Evolutionary conservation across 1,140 invertebrate genomes (phyloP).

Genomic region (Drusus annulatus): DNA sequence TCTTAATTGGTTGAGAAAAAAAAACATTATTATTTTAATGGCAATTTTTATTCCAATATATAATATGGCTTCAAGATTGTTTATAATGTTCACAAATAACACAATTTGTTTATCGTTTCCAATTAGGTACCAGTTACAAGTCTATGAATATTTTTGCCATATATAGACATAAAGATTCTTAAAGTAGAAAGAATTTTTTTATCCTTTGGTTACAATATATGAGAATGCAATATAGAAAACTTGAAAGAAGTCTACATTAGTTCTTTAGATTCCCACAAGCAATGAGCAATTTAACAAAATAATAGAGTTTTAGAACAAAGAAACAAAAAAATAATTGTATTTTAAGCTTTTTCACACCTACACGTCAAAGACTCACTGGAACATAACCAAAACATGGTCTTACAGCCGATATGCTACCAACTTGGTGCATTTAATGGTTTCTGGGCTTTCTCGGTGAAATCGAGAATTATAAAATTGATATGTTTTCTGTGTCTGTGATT

Average conservation of each 20-base stretch:
- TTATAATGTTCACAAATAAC: slow-evolving; percentile 29
- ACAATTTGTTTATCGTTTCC: slow-evolving; percentile 21
- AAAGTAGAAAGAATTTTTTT: slow-evolving; percentile 11
- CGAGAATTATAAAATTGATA: too few species aligned
- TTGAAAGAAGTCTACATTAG: slow-evolving; percentile 12
- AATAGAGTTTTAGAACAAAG: background rate
- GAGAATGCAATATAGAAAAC: slow-evolving; percentile 10
- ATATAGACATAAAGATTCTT: background rate
- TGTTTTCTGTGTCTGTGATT: too few species aligned
- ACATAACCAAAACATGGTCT: background rate
- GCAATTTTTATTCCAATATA: slow-evolving; percentile 37
- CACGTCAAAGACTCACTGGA: background rate
- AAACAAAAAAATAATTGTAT: background rate
- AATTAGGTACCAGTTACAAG: slow-evolving; percentile 24
- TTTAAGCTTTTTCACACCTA: background rate
- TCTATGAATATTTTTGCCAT: slow-evolving; percentile 26
- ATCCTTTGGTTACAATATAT: slow-evolving; percentile 18
- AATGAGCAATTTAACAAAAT: slow-evolving; percentile 17
- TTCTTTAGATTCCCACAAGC: slow-evolving; percentile 1
- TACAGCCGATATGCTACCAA: too few species aligned
- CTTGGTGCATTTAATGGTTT: too few species aligned
- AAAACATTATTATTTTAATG: slow-evolving; percentile 14
- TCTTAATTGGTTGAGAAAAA: background rate
- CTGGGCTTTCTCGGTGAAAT: too few species aligned
- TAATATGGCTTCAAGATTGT: slow-evolving; percentile 37